Conservation (phyloP, 2,888 invertebrate genomes). For the Brachyopa scutellaris region DNA sequence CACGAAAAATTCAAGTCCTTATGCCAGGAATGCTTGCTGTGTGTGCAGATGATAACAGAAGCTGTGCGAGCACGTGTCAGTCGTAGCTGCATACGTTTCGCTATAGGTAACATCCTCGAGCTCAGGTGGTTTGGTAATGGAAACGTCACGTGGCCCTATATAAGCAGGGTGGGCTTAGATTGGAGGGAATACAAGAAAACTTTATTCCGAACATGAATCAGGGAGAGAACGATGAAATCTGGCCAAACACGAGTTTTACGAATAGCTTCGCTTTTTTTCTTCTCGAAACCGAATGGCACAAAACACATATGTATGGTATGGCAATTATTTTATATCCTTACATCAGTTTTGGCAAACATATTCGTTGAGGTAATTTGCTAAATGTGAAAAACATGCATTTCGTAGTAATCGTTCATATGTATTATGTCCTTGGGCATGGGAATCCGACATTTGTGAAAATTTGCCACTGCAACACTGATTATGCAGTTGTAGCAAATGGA, state of each 20-base stretch:
- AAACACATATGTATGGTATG: background rate
- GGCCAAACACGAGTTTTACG: slow-evolving; percentile 42
- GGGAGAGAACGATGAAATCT: slow-evolving; percentile 35
- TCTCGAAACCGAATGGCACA: slow-evolving; percentile 3
- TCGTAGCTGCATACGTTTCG: slow-evolving; percentile 29
- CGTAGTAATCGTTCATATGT: no score
- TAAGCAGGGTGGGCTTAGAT: background rate
- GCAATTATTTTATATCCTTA: background rate
- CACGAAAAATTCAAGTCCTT: slow-evolving; percentile 15
- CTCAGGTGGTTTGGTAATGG: slow-evolving; percentile 20
- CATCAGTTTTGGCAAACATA: background rate
- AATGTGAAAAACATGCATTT: slow-evolving; percentile 18
- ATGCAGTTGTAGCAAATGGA: background rate
- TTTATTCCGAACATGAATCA: slow-evolving; percentile 27
- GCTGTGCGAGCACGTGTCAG: slow-evolving; percentile 56
- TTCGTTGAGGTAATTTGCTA: background rate
- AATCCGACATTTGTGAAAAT: slow-evolving; percentile 9
- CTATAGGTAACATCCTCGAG: slow-evolving; percentile 21
- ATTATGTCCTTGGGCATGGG: slow-evolving; percentile 2
- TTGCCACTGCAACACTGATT: background rate
- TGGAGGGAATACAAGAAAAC: slow-evolving; percentile 15
- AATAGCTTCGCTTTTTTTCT: no score
- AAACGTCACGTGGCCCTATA: slow-evolving; percentile 55
- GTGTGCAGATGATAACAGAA: slow-evolving; percentile 40
- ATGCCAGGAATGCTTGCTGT: slow-evolving; percentile 24